These are phyloP conservation scores for Diplazon laetatorius DNA, from an alignment of 2,888 invertebrate species.

Conservation along the genomic window DNA sequence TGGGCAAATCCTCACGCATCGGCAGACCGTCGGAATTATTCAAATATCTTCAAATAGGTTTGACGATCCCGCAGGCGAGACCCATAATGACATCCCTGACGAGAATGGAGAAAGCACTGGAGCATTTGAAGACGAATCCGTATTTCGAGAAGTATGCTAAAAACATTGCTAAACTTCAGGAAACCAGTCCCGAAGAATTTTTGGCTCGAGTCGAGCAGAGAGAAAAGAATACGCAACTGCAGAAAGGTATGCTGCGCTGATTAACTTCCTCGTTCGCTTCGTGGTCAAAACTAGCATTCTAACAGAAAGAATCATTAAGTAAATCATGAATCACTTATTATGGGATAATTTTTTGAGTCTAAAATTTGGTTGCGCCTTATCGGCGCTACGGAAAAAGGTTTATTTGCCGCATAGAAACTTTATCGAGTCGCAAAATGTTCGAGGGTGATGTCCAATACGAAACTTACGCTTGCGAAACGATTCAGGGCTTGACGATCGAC, in stretches of 20 bases:
- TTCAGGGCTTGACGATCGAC: neutral
- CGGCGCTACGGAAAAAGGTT: neutral
- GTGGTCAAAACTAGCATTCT: too few species aligned
- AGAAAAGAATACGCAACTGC: constrained; percentile 75
- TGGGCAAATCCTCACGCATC: constrained; percentile 42
- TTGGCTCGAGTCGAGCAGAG: constrained; percentile 85
- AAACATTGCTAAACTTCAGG: constrained; percentile 89
- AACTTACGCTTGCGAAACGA: neutral
- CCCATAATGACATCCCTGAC: constrained; percentile 81
- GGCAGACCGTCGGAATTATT: neutral
- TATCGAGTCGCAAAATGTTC: neutral
- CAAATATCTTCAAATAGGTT: constrained; percentile 16
- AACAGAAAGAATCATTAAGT: too few species aligned
- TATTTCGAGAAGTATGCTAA: constrained; percentile 92
- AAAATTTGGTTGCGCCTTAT: neutral
- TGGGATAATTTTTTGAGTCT: neutral
- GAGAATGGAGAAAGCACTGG: constrained; percentile 83
- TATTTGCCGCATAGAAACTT: neutral
- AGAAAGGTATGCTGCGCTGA: constrained; percentile 71
- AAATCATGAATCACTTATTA: too few species aligned
- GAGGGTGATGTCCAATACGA: too few species aligned
- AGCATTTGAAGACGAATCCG: constrained; percentile 86
- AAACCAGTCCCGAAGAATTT: constrained; percentile 90
- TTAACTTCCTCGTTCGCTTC: too few species aligned
- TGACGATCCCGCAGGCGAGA: constrained; percentile 44